phyloP scores from a whole-genome alignment of 2,797 vertebrate genomes.

The Halcyon smyrnensis region DNA sequence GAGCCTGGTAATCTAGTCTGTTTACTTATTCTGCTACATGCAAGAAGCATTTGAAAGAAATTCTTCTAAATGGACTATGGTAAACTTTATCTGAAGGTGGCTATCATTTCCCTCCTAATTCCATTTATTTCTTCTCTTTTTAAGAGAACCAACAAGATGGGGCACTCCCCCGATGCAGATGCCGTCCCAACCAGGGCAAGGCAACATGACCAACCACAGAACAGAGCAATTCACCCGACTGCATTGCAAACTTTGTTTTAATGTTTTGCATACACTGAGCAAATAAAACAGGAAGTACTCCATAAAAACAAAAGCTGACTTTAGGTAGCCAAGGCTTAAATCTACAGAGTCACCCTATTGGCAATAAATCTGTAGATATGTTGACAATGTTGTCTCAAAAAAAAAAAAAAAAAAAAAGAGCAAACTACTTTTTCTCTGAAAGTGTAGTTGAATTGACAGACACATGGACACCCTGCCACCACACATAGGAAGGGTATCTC shows the following conservation, averaged over 20 bases:
- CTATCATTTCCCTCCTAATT: not conserved
- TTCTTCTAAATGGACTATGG: not conserved
- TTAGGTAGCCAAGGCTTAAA: not conserved
- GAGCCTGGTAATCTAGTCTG: not conserved
- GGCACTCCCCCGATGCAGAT: not conserved
- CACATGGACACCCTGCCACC: fast-evolving
- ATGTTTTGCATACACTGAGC: not conserved
- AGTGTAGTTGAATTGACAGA: not conserved
- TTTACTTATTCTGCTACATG: not conserved
- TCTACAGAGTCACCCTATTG: not conserved
- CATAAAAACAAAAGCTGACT: not conserved
- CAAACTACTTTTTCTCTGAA: not conserved
- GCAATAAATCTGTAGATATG: not conserved
- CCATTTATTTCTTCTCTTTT: not conserved
- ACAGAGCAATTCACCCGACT: not conserved
- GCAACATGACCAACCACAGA: fast-evolving
- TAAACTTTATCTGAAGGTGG: not conserved
- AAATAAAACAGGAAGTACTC: not conserved
- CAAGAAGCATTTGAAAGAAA: not conserved
- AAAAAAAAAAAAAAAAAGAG: not conserved
- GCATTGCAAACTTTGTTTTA: not conserved
- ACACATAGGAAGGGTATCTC: not conserved
- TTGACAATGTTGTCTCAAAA: not conserved
- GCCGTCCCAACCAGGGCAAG: not conserved
- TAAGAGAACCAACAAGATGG: not conserved